Evolutionary conservation across 2,888 invertebrate genomes (phyloP), one percentile per base, ranked within the genome.

Genomic region (Andrena dorsata): DNA sequence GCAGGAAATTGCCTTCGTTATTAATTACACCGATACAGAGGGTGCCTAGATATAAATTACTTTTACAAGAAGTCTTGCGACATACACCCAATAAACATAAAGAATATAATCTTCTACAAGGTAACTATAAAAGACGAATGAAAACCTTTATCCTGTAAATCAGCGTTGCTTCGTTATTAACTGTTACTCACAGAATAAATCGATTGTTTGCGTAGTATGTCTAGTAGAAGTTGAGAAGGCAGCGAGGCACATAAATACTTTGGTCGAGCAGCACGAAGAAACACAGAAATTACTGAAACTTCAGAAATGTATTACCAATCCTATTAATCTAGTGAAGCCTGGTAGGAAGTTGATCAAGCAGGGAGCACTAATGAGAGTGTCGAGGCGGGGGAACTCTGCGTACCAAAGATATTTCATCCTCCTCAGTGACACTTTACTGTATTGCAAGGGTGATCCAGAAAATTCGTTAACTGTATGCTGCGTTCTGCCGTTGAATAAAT

Each of bases 21-120:
- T 94, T 97, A 85, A 97, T 97, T 85, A 96, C 96, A 2, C 97
- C 97, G 16, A 96, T 97, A 87, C 97, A 97, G 92, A 94, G 97
- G 88, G 95, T 97, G 69, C 97, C 97, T 0, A 95, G 97, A 66
- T 97, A 97, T 92, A 96, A 96, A 89, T 94, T 97, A 60, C 94
- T 97, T 16, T 93, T 97, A 68, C 95, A 96, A 90, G 96, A 97
- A 92, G 95, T 97, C 8, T 89, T 96, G 35, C 94, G 95, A 32
- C 95, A 96, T 84, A 96, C 96, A 0, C 93, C 95, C 58, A 93
- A 93, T 20, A 94, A 94, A 13, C 95, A 96, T 90, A 93, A 94
- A 56, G 96, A 96, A 88, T 96, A 95, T 89, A 93, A 93, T 80
- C 90, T 94, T 16, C 91, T 96, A 0, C 94, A 95, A 91, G 95